Evolutionary conservation across 2,888 invertebrate species (phyloP).

Genomic region (Molorchus minor): DNA sequence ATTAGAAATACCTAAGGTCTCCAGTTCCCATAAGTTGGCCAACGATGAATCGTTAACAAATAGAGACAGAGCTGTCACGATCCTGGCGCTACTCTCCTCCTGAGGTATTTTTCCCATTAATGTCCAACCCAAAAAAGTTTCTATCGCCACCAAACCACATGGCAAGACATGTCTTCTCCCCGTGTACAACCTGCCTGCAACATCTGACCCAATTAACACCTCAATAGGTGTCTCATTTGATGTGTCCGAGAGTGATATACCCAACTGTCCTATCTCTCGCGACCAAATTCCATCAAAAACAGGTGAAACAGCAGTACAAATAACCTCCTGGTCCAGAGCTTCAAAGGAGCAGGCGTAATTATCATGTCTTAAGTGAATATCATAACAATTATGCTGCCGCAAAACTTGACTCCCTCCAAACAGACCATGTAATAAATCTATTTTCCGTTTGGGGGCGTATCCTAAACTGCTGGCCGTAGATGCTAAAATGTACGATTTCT

Average conservation of each 20-base stretch:
- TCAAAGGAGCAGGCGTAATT: conserved; percentile 7
- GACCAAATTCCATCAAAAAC: conserved; percentile 23
- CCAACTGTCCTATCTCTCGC: conserved; percentile 7
- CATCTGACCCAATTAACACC: conserved; percentile 22
- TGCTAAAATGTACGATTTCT: too few species aligned
- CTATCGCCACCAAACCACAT: conserved; percentile 31
- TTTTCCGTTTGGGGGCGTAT: too few species aligned
- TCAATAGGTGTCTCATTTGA: conserved; percentile 5
- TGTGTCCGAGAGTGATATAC: conserved; percentile 11
- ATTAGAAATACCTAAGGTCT: conserved; percentile 51
- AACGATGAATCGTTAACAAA: conserved; percentile 22
- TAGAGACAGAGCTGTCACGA: conserved; percentile 9
- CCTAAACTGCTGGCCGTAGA: too few species aligned
- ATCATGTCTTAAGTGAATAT: conserved; percentile 6
- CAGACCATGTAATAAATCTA: conserved; percentile 49
- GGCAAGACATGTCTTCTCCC: conserved; percentile 27
- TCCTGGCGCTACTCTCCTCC: background rate
- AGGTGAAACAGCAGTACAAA: conserved; percentile 17
- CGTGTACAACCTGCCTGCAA: conserved; percentile 25
- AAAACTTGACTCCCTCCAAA: conserved; percentile 55
- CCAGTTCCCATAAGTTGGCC: conserved; percentile 49
- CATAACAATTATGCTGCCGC: conserved; percentile 22
- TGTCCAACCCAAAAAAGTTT: conserved; percentile 29
- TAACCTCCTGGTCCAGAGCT: conserved; percentile 20
- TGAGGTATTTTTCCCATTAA: conserved; percentile 25